Evolutionary conservation across 2,113 vertebrate genomes (phyloP), one percentile per base, ranked within the genome.

Genomic region (Balaeniceps rex): DNA sequence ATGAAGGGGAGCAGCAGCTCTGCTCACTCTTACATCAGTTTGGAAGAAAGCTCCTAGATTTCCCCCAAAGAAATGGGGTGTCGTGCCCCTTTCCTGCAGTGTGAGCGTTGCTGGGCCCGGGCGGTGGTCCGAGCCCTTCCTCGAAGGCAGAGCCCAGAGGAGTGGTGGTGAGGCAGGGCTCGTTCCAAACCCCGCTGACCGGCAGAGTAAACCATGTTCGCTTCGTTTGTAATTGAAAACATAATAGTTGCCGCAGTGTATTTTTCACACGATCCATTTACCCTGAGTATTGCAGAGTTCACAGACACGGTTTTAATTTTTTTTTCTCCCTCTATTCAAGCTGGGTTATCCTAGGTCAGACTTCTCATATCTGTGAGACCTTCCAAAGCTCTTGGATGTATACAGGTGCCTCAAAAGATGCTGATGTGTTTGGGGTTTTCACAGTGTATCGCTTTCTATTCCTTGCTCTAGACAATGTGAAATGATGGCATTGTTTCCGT

Each of bases 31-130:
- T 77, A 10, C 15, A 0, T 25, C 0, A 0, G 11, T 61, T 94
- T 78, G 44, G 46, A 70, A 63, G 72, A 66, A 77, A 84, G 21
- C n/a, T 31, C 40, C 23, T 4, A 2, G 25, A 46, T 92, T 88
- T 9, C 4, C 9, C 11, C 19, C 33, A 4, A 7, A 58, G 14
- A 52, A 80, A 12, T 0, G 2, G 36, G 28, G 10, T 79, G 14
- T 31, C 0, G 0, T 18, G 58, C 21, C 36, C 64, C n/a, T 34
- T 54, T 60, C n/a, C 36, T 1, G 0, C 31, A 55, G 40, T 1
- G 2, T 0, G 10, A 19, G 46, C 4, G 1, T 31, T 68, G 40
- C 42, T 2, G 12, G 54, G 42, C 40, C 51, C 5, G 15, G 58
- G 65, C 66, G 70, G 54, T 77, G 93, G 54, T 38, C 68, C 0